Conservation (phyloP, 2,797 vertebrate species). For the Eulemur rubriventer region DNA sequence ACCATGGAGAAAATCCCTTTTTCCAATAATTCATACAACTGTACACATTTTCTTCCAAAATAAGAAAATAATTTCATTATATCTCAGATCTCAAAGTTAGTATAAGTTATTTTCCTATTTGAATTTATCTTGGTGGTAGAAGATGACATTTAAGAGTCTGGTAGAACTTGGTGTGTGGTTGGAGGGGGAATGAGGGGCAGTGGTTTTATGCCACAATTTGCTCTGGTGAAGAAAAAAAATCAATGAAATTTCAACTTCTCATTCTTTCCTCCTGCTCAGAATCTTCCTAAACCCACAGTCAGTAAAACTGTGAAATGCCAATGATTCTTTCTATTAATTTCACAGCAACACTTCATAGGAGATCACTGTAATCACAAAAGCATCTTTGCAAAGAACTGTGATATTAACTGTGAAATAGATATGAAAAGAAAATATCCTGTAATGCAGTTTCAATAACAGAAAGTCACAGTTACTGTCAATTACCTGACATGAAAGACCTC, state of each 20-base stretch:
- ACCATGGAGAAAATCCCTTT: neutral
- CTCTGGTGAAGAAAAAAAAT: slow-evolving; percentile 2
- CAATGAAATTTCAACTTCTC: neutral
- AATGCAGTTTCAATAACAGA: slow-evolving; percentile 11
- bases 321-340: slow-evolving; percentile 53
- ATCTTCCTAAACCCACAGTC: neutral
- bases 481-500: slow-evolving; percentile 50
- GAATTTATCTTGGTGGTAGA: neutral
- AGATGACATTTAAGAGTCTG: slow-evolving; percentile 6
- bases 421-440: slow-evolving; percentile 41
- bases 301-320: slow-evolving; percentile 26
- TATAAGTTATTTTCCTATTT: slow-evolving; percentile 11
- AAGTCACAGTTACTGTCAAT: slow-evolving; percentile 44
- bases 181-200: neutral
- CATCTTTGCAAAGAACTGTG: slow-evolving; percentile 30
- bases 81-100: slow-evolving; percentile 24
- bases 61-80: slow-evolving; percentile 26
- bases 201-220: neutral
- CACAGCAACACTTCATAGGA: slow-evolving; percentile 8
- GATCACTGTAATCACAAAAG: slow-evolving; percentile 9
- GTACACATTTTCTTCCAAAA: slow-evolving; percentile 41
- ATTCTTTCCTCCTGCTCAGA: neutral
- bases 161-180: neutral
- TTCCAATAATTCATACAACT: neutral
- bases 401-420: slow-evolving; percentile 50